Evolutionary conservation across 2,113 vertebrate genomes (phyloP).

Genomic region (Myrmophylax atrothorax): DNA sequence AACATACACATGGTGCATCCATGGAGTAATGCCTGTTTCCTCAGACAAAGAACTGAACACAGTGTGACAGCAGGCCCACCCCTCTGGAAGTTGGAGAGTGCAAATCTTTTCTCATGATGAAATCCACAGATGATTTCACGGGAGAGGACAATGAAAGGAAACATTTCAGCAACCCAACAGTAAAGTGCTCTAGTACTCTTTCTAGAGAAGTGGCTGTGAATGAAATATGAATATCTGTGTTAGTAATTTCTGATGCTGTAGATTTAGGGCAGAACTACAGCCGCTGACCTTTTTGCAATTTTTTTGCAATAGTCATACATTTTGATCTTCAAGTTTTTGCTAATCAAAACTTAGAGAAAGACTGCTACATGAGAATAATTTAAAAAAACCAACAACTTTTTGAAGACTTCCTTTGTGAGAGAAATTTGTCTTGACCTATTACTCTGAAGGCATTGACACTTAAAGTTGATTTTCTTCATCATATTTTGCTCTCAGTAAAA

Average conservation of each 20-base stretch:
- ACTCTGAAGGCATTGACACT: background rate
- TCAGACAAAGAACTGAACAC: slow-evolving; percentile 63
- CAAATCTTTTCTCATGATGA: slow-evolving; percentile 15
- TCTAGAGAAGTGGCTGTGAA: background rate
- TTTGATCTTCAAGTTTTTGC: background rate
- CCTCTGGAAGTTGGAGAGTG: slow-evolving; percentile 13
- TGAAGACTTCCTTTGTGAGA: background rate
- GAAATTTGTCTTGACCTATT: background rate
- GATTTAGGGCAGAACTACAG: background rate
- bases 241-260: background rate
- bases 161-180: background rate
- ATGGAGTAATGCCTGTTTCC: slow-evolving; percentile 4
- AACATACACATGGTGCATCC: slow-evolving; percentile 24
- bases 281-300: background rate
- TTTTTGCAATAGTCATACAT: background rate
- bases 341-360: background rate
- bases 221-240: background rate
- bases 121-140: background rate
- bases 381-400: background rate
- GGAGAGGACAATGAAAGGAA: background rate
- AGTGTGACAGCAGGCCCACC: slow-evolving; percentile 48
- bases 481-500: background rate
- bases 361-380: background rate
- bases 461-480: background rate
- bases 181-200: background rate